Conservation (phyloP, 2,113 vertebrate species). For the Ochotona princeps region DNA sequence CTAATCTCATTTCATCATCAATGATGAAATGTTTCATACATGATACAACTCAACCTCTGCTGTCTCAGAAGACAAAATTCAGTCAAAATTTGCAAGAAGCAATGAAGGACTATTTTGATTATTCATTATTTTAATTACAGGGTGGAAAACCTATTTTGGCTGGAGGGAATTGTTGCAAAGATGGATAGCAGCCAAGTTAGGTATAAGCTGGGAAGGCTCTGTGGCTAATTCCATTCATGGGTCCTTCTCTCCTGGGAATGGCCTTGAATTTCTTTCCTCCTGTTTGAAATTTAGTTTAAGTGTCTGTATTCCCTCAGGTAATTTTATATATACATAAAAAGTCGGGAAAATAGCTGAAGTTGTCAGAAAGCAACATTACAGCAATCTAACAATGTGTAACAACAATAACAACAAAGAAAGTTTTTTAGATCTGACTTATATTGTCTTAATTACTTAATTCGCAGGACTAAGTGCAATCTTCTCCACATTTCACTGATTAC, state of each 20-base stretch:
- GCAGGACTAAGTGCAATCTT: background rate
- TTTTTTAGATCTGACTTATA: slow-evolving; percentile 44
- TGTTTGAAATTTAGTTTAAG: slow-evolving; percentile 65
- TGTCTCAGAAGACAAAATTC: slow-evolving; percentile 22
- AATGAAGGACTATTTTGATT: slow-evolving; percentile 37
- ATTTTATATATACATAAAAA: background rate
- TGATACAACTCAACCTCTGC: background rate
- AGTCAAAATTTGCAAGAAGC: slow-evolving; percentile 9
- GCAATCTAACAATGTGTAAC: background rate
- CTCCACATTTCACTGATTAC: slow-evolving; percentile 12
- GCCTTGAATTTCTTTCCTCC: slow-evolving; percentile 92
- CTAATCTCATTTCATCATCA: background rate
- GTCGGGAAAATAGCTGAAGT: background rate
- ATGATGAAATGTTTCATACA: slow-evolving; percentile 15
- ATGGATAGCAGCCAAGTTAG: background rate
- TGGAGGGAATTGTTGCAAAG: slow-evolving; percentile 36
- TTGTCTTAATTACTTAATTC: slow-evolving; percentile 54
- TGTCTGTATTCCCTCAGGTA: background rate
- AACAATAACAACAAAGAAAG: background rate
- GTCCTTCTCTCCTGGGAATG: background rate
- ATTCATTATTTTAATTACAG: slow-evolving; percentile 48
- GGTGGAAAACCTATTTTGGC: background rate
- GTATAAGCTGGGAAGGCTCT: background rate
- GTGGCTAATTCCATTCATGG: background rate
- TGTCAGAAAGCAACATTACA: slow-evolving; percentile 17